phyloP scores from a whole-genome alignment of 2,797 vertebrate species.

The Orientallactaga sibirica region DNA sequence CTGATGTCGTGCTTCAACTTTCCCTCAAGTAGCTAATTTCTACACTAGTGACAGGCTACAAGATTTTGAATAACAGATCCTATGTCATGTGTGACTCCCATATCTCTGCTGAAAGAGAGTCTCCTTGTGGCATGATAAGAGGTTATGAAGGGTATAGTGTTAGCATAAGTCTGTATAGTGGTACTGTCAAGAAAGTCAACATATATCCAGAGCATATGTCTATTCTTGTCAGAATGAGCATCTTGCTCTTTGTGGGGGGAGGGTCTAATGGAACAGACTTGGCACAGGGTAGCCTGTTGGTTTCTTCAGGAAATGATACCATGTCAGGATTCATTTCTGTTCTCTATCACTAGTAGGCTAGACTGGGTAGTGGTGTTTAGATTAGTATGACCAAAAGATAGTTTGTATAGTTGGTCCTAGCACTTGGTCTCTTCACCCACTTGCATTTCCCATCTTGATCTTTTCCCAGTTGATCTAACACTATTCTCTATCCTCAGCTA shows the following conservation, averaged over 20 bases:
- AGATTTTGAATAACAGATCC: background rate
- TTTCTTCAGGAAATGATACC: background rate
- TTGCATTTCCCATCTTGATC: background rate
- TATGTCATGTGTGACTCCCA: background rate
- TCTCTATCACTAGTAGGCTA: background rate
- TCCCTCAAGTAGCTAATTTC: background rate
- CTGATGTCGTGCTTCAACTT: background rate
- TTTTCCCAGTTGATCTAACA: too few species aligned
- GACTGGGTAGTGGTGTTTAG: background rate
- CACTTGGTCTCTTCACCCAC: background rate
- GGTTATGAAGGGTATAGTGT: background rate
- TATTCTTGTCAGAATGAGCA: background rate
- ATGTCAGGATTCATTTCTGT: background rate
- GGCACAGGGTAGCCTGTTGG: background rate
- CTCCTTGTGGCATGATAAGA: background rate
- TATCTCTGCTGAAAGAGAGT: background rate
- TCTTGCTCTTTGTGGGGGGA: background rate
- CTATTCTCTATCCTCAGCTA: too few species aligned
- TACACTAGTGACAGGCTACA: background rate
- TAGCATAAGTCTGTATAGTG: background rate
- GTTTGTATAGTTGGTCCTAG: background rate
- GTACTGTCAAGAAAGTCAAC: background rate
- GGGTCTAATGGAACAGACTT: background rate
- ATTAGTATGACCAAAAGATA: background rate
- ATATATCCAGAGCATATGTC: background rate